phyloP scores from a whole-genome alignment of 2,888 invertebrate genomes.

The Bibio marci region DNA sequence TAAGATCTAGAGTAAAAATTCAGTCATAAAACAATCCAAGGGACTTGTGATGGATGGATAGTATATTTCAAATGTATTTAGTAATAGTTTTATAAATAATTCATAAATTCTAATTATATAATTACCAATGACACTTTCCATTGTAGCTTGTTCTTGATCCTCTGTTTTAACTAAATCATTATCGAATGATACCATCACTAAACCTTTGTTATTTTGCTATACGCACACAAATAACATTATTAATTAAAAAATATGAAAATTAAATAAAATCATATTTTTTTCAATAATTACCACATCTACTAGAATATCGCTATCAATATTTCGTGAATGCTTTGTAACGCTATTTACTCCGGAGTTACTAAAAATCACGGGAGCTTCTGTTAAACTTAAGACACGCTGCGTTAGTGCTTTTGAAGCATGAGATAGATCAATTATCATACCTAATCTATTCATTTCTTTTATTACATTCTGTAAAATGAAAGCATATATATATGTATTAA shows the following conservation, averaged over 20 bases:
- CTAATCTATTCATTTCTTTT: conserved; percentile 44
- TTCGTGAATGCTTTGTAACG: conserved; percentile 33
- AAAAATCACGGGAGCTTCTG: conserved; percentile 41
- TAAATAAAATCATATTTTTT: not conserved
- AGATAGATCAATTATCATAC: conserved; percentile 43
- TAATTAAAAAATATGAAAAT: no score
- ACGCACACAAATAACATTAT: not conserved
- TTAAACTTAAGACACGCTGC: conserved; percentile 32
- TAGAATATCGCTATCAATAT: conserved; percentile 41
- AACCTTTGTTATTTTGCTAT: conserved; percentile 45
- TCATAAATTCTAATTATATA: conserved; percentile 10
- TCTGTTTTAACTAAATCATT: conserved; percentile 38
- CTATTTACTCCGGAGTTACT: conserved; percentile 40
- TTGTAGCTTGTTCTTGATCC: no score
- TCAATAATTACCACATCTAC: conserved; percentile 27
- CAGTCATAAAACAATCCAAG: no score
- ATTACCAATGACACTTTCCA: conserved; percentile 39
- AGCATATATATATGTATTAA: not conserved
- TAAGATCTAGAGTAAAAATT: no score
- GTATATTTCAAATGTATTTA: no score
- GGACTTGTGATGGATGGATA: no score
- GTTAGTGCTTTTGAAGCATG: conserved; percentile 41
- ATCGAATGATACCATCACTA: conserved; percentile 62
- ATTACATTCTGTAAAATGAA: conserved; percentile 21
- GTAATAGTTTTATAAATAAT: no score